Evolutionary conservation across 2,888 invertebrate genomes (phyloP).

Genomic region (Eledona agricola): DNA sequence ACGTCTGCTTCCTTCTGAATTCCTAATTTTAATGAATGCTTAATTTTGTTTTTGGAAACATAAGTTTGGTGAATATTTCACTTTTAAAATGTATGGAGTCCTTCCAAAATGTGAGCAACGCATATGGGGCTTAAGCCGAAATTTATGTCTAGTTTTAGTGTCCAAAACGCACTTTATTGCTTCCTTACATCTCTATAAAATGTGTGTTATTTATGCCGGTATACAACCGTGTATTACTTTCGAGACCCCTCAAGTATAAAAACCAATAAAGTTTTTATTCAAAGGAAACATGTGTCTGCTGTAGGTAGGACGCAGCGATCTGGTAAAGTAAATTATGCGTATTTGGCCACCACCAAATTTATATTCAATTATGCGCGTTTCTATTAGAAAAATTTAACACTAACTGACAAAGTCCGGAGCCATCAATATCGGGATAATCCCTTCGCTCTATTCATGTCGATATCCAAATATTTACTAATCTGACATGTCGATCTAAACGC

Average conservation of each 20-base stretch:
- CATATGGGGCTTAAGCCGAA: too few relatives aligned
- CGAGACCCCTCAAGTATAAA: constrained; percentile 31
- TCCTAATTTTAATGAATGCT: too few relatives aligned
- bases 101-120: too few relatives aligned
- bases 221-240: constrained; percentile 29
- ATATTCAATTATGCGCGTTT: constrained; percentile 30
- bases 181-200: constrained; percentile 37
- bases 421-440: constrained; percentile 31
- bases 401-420: constrained; percentile 19
- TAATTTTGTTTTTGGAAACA: too few relatives aligned
- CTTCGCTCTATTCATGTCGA: constrained; percentile 18
- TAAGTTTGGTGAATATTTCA: too few relatives aligned
- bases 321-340: constrained; percentile 23
- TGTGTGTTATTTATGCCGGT: constrained; percentile 20
- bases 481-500: constrained; percentile 16
- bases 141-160: constrained; percentile 24
- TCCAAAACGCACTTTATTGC: constrained; percentile 33
- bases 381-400: constrained; percentile 24
- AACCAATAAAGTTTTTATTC: constrained; percentile 35
- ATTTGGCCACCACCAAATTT: constrained; percentile 24
- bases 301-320: constrained; percentile 25
- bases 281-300: constrained; percentile 37
- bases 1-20: too few relatives aligned
- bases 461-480: constrained; percentile 26
- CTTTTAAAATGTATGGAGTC: too few relatives aligned